Evolutionary conservation across 2,797 vertebrate species (phyloP).

Genomic region (Manis pentadactyla): DNA sequence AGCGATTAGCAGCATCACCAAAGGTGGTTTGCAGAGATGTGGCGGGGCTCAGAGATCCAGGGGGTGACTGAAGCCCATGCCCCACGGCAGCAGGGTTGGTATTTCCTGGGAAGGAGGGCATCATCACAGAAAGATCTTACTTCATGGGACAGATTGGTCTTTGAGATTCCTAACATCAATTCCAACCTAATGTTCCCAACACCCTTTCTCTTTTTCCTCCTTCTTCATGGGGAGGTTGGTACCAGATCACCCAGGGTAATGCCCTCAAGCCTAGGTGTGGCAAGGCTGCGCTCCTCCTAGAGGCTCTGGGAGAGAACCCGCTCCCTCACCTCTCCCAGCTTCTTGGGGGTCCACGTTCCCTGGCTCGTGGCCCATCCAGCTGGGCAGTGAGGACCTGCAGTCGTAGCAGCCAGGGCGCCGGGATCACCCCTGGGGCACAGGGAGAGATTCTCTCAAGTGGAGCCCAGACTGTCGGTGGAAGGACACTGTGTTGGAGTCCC

Average conservation of each 20-base stretch:
- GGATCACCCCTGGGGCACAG: not conserved
- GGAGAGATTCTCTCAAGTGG: not conserved
- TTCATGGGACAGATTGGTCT: not conserved
- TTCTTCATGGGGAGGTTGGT: not conserved
- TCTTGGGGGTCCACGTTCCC: rapidly evolving
- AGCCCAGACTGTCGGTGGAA: not conserved
- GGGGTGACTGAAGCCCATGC: not conserved
- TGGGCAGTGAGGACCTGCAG: not conserved
- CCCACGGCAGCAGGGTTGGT: too few relatives aligned
- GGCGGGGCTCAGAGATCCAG: not conserved
- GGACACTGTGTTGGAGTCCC: not conserved
- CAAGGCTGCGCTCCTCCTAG: not conserved
- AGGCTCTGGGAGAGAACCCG: not conserved
- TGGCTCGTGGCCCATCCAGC: not conserved
- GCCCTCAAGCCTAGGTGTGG: not conserved
- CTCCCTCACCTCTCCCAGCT: not conserved
- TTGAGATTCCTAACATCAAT: not conserved
- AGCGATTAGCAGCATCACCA: not conserved
- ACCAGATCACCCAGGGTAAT: not conserved
- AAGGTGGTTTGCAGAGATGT: not conserved
- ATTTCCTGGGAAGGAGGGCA: not conserved
- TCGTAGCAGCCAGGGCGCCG: not conserved
- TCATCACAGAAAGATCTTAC: not conserved
- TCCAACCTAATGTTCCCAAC: not conserved
- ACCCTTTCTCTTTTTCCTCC: not conserved